Evolutionary conservation across 2,888 invertebrate genomes (phyloP), one percentile per base, ranked within the genome.

Genomic region (Cepaea hortensis): DNA sequence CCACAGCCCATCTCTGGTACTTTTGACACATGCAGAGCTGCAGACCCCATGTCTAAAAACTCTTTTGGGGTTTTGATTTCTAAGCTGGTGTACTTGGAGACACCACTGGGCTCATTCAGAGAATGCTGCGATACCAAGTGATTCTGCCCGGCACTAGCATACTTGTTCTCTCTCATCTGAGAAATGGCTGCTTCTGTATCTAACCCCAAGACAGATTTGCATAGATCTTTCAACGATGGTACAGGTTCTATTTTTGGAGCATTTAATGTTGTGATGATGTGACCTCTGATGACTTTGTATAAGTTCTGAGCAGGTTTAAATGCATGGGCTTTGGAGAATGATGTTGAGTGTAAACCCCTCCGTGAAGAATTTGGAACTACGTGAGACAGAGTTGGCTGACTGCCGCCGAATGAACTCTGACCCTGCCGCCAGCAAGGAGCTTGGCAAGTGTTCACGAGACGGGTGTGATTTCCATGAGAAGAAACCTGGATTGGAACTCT

Each of bases 191-290:
- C 35, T 62, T 62, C 23, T n/a, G 77, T 3, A 9, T 65, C 72
- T 15, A 84, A 20, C 5, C 82, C 68, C 15, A 86, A 20, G 18
- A 65, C 82, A 46, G 86, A 48, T 81, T 82, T 75, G 50, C 86
- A 86, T 65, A 86, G 18, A 48, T 86, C 86, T 76, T 65, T 86
- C 50, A 86, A 75, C 35, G 81, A 65, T 3, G 86, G 86, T 55
- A 86, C 77, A 65, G 77, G 81, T 35, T 81, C 86, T 46, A 86
- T 9, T 76, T 86, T 86, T 23, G 86, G 82, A 23, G 82, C 86
- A 76, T 86, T 86, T 62, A 86, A 65, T 61, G 86, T 86, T 20
- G 86, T 86, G 18, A 86, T 86, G n/a, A 86, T 86, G 20, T 81
- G 86, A 11, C 82, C 82, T 86, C 65, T 75, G 20, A 86, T 82